phyloP scores from a whole-genome alignment of 2,113 vertebrate species.

The Albula glossodonta region DNA sequence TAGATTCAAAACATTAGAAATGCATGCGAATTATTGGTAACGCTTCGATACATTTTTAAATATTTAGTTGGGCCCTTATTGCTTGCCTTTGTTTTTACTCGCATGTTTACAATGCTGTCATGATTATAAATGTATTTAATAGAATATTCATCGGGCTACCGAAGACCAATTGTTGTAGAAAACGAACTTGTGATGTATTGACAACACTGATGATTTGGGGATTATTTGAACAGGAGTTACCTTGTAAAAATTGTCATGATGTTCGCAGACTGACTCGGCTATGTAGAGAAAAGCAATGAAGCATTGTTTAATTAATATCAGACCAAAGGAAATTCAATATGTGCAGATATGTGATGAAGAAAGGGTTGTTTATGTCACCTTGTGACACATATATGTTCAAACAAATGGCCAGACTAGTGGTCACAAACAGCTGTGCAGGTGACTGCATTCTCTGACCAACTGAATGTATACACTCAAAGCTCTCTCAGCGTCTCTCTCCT shows the following conservation, averaged over 20 bases:
- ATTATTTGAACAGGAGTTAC: neutral
- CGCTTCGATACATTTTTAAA: neutral
- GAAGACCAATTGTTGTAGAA: constrained; percentile 15
- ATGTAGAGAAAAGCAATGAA: neutral
- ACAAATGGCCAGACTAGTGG: neutral
- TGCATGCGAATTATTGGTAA: neutral
- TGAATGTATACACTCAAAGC: constrained; percentile 1
- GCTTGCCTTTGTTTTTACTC: constrained; percentile 12
- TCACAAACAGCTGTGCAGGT: neutral
- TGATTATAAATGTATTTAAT: neutral
- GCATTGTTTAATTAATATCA: neutral
- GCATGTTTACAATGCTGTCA: neutral
- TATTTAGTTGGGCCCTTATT: constrained; percentile 10
- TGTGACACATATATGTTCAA: constrained; percentile 8
- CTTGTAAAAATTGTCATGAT: neutral
- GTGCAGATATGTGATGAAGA: neutral
- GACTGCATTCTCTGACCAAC: neutral
- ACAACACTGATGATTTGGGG: neutral
- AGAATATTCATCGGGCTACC: neutral
- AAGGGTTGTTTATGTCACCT: constrained; percentile 2
- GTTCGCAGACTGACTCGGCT: neutral
- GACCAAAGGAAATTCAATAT: neutral
- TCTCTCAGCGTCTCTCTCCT: neutral
- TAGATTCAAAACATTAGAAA: neutral
- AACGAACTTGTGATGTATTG: neutral